These are phyloP conservation scores for Ptiloglossa arizonensis DNA, from an alignment of 1,140 invertebrate species.

Conservation along the genomic window DNA sequence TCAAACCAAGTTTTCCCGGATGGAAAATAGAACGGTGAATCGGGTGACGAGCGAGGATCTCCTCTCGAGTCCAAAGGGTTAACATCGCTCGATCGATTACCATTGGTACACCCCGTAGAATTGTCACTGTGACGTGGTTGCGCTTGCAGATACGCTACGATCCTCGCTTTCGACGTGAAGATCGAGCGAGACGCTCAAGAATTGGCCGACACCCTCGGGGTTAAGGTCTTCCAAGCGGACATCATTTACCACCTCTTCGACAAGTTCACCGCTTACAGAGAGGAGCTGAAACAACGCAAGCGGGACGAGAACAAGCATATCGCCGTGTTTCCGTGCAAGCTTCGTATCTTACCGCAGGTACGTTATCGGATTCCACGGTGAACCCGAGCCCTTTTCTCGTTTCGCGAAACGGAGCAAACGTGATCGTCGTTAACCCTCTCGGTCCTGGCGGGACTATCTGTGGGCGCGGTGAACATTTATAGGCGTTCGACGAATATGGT, in stretches of 20 bases:
- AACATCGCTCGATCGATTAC: too few relatives aligned
- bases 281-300: conserved; percentile 96
- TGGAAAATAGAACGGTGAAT: too few relatives aligned
- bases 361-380: conserved; percentile 20
- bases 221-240: conserved; percentile 99
- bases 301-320: conserved; percentile 97
- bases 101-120: too few relatives aligned
- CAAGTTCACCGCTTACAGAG: conserved; percentile 96
- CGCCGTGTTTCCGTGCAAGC: conserved; percentile 99
- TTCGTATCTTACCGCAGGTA: conserved; percentile 92
- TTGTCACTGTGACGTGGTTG: not conserved
- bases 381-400: too few relatives aligned
- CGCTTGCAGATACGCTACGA: conserved; percentile 92
- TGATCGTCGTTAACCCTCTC: too few relatives aligned
- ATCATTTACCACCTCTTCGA: conserved; percentile 99
- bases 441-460: too few relatives aligned
- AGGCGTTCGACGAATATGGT: too few relatives aligned
- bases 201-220: conserved; percentile 95
- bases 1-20: too few relatives aligned
- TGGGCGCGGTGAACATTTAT: too few relatives aligned
- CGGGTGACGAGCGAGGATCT: too few relatives aligned
- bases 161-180: conserved; percentile 99
- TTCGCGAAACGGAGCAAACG: not conserved
- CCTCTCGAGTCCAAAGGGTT: too few relatives aligned
- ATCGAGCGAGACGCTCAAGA: conserved; percentile 99